Evolutionary conservation across 2,113 vertebrate genomes (phyloP).

Genomic region (Mugil cephalus): DNA sequence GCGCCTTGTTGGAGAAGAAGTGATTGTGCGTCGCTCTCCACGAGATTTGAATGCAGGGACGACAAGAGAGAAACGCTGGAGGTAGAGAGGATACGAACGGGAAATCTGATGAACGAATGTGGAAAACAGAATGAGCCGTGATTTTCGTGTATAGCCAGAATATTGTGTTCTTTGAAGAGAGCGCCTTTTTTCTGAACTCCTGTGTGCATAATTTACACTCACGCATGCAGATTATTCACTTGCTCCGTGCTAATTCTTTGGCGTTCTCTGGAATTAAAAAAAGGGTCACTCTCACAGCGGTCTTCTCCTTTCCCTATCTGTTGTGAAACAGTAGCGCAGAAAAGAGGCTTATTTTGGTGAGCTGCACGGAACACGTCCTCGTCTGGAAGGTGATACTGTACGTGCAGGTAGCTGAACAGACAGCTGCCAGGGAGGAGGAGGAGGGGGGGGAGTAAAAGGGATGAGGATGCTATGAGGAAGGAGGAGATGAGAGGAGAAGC

Average conservation of each 20-base stretch:
- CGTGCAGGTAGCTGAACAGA: slow-evolving; percentile 48
- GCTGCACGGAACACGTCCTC: slow-evolving; percentile 19
- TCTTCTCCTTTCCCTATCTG: slow-evolving; percentile 70
- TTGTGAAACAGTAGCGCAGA: slow-evolving; percentile 66
- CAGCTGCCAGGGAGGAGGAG: slow-evolving; percentile 26
- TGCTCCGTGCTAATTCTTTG: slow-evolving; percentile 72
- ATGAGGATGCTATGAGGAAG: slow-evolving; percentile 15
- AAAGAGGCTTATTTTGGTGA: slow-evolving; percentile 71
- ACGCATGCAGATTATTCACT: slow-evolving; percentile 60
- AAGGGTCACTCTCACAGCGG: slow-evolving; percentile 63
- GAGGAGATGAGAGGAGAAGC: slow-evolving; percentile 21
- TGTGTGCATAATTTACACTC: slow-evolving; percentile 61
- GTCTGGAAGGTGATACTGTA: slow-evolving; percentile 63
- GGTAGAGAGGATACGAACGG: slow-evolving; percentile 23
- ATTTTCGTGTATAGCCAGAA: slow-evolving; percentile 37
- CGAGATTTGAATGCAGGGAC: slow-evolving; percentile 26
- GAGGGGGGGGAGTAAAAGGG: background rate
- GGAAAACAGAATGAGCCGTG: slow-evolving; percentile 27
- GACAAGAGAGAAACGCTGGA: slow-evolving; percentile 11
- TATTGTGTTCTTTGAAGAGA: slow-evolving; percentile 43
- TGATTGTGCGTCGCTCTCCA: slow-evolving; percentile 41
- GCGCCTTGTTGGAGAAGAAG: slow-evolving; percentile 34
- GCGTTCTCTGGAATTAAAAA: slow-evolving; percentile 35
- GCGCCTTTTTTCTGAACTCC: slow-evolving; percentile 28
- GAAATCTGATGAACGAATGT: slow-evolving; percentile 48